phyloP scores from a whole-genome alignment of 1,140 invertebrate species.

The Formica selysi region DNA sequence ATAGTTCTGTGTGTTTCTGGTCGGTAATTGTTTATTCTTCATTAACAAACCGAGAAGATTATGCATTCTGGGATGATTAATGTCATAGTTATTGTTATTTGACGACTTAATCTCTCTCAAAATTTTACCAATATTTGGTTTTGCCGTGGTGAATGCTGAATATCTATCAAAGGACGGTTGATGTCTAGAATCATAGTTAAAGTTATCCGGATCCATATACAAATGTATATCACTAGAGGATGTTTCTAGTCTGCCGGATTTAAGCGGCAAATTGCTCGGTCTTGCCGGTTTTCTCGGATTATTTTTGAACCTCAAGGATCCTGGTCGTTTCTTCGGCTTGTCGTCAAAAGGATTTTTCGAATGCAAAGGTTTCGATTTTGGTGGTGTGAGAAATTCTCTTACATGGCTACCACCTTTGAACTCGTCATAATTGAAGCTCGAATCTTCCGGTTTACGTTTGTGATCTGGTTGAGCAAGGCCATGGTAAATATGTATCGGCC shows the following conservation, averaged over 20 bases:
- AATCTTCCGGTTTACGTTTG: conserved; percentile 50
- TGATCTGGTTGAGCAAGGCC: conserved; percentile 52
- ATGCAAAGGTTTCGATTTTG: conserved; percentile 77
- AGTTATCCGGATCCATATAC: neutral
- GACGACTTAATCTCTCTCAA: conserved; percentile 63
- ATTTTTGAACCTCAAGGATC: conserved; percentile 64
- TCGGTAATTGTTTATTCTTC: conserved; percentile 83
- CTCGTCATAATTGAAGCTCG: conserved; percentile 64
- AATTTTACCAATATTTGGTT: conserved; percentile 53
- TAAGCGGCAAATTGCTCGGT: conserved; percentile 55
- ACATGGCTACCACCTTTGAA: conserved; percentile 66
- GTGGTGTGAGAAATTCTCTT: conserved; percentile 82
- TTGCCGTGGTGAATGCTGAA: conserved; percentile 74
- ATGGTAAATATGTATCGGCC: conserved; percentile 69
- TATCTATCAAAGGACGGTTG: conserved; percentile 70
- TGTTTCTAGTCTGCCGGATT: conserved; percentile 69
- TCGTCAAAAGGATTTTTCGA: conserved; percentile 80
- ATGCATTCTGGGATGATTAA: conserved; percentile 82
- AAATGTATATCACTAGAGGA: conserved; percentile 63
- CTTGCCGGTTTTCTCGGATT: conserved; percentile 63
- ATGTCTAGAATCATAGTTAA: conserved; percentile 61
- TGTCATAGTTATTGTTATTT: conserved; percentile 58
- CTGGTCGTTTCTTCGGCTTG: conserved; percentile 79
- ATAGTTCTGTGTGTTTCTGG: conserved; percentile 55
- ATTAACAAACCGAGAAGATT: conserved; percentile 83